Evolutionary conservation across 1,140 invertebrate species (phyloP).

Genomic region (Eupristina koningsbergeri): DNA sequence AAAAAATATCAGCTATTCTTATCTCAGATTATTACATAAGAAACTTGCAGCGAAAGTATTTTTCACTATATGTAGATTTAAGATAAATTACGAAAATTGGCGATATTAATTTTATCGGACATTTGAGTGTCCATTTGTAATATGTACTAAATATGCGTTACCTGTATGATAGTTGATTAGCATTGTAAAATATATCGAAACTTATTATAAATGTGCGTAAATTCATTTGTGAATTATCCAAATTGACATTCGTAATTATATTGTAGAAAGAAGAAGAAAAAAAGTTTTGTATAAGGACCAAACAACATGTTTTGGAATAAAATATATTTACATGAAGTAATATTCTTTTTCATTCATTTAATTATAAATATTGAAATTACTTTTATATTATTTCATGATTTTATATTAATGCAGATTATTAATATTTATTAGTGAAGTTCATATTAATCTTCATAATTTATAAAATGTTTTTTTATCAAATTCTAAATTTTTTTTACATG

Average conservation of each 20-base stretch:
- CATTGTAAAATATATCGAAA: slow-evolving; percentile 48
- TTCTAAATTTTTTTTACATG: not conserved
- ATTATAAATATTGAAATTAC: not conserved
- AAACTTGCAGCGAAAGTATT: slow-evolving; percentile 35
- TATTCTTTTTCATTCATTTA: not conserved
- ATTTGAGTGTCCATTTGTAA: slow-evolving; percentile 37
- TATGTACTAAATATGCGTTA: slow-evolving; percentile 47
- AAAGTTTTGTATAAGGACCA: slow-evolving; percentile 21
- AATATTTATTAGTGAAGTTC: not conserved
- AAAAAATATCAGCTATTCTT: slow-evolving; percentile 12
- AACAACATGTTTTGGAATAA: slow-evolving; percentile 40
- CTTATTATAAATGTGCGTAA: slow-evolving; percentile 29
- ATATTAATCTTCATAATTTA: not conserved
- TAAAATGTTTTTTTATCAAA: not conserved
- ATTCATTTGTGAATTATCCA: slow-evolving; percentile 23
- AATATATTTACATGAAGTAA: slow-evolving; percentile 40
- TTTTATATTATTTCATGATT: not conserved
- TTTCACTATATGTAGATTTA: slow-evolving; percentile 36
- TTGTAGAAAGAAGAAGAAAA: slow-evolving; percentile 16
- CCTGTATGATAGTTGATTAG: slow-evolving; percentile 50
- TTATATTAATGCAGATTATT: not conserved
- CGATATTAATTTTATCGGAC: slow-evolving; percentile 43
- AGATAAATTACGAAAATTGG: slow-evolving; percentile 47
- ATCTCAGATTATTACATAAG: not conserved
- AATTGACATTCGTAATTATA: slow-evolving; percentile 25